Evolutionary conservation across 2,888 invertebrate genomes (phyloP), one percentile per base, ranked within the genome.

Genomic region (Parnassius mnemosyne): DNA sequence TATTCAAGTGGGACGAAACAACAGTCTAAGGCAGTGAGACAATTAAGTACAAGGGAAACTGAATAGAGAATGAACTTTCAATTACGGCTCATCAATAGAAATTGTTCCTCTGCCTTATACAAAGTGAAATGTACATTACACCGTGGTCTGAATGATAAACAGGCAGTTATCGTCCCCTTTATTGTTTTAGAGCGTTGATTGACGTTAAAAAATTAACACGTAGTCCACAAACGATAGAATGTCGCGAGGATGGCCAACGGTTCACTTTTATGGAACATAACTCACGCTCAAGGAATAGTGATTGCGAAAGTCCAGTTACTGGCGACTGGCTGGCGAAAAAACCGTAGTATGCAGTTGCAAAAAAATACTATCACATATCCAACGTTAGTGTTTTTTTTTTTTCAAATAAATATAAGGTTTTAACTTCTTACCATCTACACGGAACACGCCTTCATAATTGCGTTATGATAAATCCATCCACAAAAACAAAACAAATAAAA

Each of bases 221-320:
- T 82, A 81, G 74, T 70, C 72, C 67, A 70, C 73, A 71, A 66
- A 65, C 74, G 73, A 75, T 77, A 77, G 77, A 72, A 71, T 74
- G 77, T 73, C 66, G 68, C 70, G 73, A 69, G 73, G 85, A 85
- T 77, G 85, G 85, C 73, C 70, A 75, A 76, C 75, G 76, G 74
- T 78, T 79, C 76, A 83, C 88, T 78, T 83, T 82, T 85, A 88
- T 80, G 88, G 89, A 78, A 79, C 73, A 79, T 75, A 77, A 71
- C 78, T 79, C 80, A 89, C 89, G 87, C 85, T 74, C 77, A 80
- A 74, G 80, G 90, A 89, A 89, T 90, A 84, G 80, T 78, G 84
- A 91, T 89, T 89, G 82, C 84, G 82, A 89, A 88, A 90, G 90
- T 90, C 89, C 90, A 82, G 90, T 90, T 89, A 89, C 74, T 77